Base-by-base conservation (phyloP, 2,888 invertebrate genomes). In the Hesperia comma region DNA sequence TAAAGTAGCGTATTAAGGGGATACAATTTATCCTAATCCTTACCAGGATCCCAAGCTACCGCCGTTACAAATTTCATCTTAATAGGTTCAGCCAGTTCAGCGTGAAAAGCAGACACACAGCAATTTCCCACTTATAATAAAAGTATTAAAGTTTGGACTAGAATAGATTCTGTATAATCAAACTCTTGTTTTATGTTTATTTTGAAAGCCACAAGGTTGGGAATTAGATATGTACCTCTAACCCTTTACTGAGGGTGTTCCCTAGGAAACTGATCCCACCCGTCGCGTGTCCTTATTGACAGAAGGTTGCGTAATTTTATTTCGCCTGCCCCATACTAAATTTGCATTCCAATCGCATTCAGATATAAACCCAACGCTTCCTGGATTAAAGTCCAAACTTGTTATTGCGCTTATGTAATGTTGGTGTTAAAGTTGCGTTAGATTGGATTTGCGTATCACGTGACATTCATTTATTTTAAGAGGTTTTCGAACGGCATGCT, bases 181-280 rank as follows among this genome's bases (percentile, higher is more conserved):
- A 43, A 26, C 19, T 69, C 63, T 51, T 51, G 46, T 66, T 62
- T 68, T 62, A 62, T 63, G 60, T 69, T 67, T 75, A 72, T 75
- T 70, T 21, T 51, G 43, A 66, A 46, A 56, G 58, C 12, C 56
- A 64, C 64, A 71, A 61, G 63, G 71, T 68, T 63, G 40, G 63
- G 54, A 71, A 68, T 71, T 51, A 40, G n/a, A n/a, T n/a, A n/a
- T n/a, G n/a, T 62, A 54, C 53, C 54, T 37, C 40, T 26, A 61
- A 57, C 76, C 74, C 78, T 74, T 75, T 75, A 75, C 74, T 63
- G 72, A 78, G 90, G 90, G 90, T 90, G 90, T 87, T 85, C 81
- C 83, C 77, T 81, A 89, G 87, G 85, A 86, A 83, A 88, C 85
- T 88, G 90, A 90, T 90, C 87, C 86, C 82, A 78, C 81, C 81